These are phyloP conservation scores for Prochilodus magdalenae DNA, from an alignment of 2,113 vertebrate species.

Conservation along the genomic window DNA sequence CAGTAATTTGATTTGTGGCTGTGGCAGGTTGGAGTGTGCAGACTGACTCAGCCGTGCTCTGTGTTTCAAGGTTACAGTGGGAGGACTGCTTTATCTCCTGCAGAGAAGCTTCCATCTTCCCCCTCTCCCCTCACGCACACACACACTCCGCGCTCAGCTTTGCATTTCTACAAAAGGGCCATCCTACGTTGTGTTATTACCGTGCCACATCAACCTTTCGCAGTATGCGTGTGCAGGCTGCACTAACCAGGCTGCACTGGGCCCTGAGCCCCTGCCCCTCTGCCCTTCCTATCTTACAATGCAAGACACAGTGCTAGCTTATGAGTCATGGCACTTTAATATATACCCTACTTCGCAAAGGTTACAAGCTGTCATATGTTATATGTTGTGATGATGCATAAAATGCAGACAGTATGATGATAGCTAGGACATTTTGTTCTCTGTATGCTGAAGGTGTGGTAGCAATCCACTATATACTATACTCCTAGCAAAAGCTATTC, in stretches of 20 bases:
- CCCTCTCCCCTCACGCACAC: constrained; percentile 37
- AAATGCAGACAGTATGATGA: not conserved
- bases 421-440: not conserved
- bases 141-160: constrained; percentile 1
- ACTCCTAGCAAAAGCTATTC: too few species aligned
- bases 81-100: constrained; percentile 63
- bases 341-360: not conserved
- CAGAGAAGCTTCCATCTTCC: constrained; percentile 23
- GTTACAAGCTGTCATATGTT: not conserved
- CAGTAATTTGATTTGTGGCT: constrained; percentile 71
- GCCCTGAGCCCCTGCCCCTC: not conserved
- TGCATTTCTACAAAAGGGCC: not conserved
- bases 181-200: constrained; percentile 17
- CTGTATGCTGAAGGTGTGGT: not conserved
- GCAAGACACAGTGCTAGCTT: not conserved
- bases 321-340: not conserved
- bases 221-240: not conserved
- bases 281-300: not conserved
- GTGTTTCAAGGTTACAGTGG: constrained; percentile 72
- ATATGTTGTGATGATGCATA: not conserved
- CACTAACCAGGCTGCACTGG: not conserved
- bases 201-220: constrained; percentile 19
- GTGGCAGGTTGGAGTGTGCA: constrained; percentile 65
- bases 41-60: constrained; percentile 61
- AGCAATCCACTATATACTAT: not conserved